Evolutionary conservation across 2,888 invertebrate species (phyloP).

Genomic region (Germaria angustata): DNA sequence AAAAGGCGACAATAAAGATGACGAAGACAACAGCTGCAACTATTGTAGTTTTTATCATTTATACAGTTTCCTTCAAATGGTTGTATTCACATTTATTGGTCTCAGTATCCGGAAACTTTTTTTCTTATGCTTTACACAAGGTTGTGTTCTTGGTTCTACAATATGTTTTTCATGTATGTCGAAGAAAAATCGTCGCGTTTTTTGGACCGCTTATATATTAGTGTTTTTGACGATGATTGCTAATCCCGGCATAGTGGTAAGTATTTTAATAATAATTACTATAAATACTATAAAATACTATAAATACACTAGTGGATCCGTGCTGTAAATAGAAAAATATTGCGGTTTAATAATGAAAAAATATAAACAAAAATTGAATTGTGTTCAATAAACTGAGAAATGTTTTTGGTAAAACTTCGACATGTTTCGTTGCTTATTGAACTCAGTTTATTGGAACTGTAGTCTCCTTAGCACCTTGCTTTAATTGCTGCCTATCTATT

Average conservation of each 20-base stretch:
- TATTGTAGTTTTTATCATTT: constrained; percentile 79
- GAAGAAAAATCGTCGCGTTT: constrained; percentile 78
- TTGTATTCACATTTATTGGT: constrained; percentile 82
- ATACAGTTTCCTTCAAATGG: constrained; percentile 87
- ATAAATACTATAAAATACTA: too few species aligned
- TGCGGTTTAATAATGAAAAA: too few species aligned
- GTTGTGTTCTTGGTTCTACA: constrained; percentile 84
- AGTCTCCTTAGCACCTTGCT: too few species aligned
- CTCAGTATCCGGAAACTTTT: constrained; percentile 77
- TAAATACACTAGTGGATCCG: too few species aligned
- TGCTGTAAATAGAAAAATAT: too few species aligned
- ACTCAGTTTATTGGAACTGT: too few species aligned
- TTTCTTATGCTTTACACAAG: constrained; percentile 78
- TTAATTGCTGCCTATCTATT: too few species aligned
- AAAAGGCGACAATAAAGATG: constrained; percentile 13
- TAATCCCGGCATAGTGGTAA: constrained; percentile 77
- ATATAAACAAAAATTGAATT: too few species aligned
- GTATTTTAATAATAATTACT: constrained; percentile 20
- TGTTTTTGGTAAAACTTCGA: too few species aligned
- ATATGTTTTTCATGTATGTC: constrained; percentile 83
- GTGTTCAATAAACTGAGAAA: too few species aligned
- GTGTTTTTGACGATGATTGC: constrained; percentile 81
- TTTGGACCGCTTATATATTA: constrained; percentile 79
- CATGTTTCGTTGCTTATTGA: too few species aligned
- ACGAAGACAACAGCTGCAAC: constrained; percentile 55